phyloP scores from a whole-genome alignment of 2,113 vertebrate genomes.

The Tychaedon coryphoeus region DNA sequence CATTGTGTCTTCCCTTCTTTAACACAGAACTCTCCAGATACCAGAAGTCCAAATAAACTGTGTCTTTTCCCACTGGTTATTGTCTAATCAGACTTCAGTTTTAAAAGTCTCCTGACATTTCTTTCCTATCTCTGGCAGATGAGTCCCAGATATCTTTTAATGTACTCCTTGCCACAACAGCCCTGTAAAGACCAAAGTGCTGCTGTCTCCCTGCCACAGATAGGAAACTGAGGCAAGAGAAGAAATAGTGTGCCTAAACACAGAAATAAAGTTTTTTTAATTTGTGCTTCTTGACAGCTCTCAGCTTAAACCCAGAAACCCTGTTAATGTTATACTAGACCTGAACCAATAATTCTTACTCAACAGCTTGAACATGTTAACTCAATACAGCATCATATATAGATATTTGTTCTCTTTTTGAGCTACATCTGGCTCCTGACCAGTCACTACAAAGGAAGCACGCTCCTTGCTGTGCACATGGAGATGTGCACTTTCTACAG shows the following conservation, averaged over 20 bases:
- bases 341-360: background rate
- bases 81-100: background rate
- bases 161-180: background rate
- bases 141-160: constrained; percentile 6
- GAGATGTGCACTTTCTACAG: background rate
- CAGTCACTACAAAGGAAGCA: background rate
- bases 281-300: background rate
- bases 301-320: background rate
- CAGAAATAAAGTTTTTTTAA: background rate
- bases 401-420: background rate
- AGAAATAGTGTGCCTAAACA: background rate
- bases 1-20: background rate
- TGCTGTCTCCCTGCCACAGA: background rate
- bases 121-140: background rate
- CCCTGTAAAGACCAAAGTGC: background rate
- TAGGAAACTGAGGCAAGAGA: background rate
- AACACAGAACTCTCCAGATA: background rate
- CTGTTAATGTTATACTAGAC: background rate
- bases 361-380: background rate
- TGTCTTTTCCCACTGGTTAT: constrained; percentile 23
- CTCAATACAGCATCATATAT: background rate
- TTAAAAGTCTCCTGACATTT: background rate
- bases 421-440: background rate
- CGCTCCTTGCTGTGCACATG: background rate
- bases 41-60: background rate